Conservation (phyloP, 2,888 invertebrate genomes). For the Agapetus fuscipes region DNA sequence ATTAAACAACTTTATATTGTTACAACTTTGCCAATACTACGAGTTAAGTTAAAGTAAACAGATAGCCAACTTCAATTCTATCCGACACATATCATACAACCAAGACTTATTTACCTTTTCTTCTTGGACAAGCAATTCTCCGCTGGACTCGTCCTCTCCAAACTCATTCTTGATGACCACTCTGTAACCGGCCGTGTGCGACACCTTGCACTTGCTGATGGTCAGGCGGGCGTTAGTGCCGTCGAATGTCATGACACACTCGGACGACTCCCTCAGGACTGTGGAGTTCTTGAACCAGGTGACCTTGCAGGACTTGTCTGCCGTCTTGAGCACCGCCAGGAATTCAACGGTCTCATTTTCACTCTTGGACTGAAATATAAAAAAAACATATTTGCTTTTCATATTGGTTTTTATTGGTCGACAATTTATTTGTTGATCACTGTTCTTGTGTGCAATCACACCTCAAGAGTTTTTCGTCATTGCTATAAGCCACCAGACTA, state of each 20-base stretch:
- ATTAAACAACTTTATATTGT: no score
- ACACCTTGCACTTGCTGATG: conserved; percentile 66
- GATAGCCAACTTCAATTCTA: no score
- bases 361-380: conserved; percentile 32
- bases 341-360: conserved; percentile 67
- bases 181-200: conserved; percentile 72
- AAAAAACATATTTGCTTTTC: no score
- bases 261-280: conserved; percentile 66
- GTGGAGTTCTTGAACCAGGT: conserved; percentile 80
- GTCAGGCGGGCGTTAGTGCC: conserved; percentile 71
- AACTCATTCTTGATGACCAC: conserved; percentile 84
- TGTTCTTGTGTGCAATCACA: no score
- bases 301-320: conserved; percentile 71
- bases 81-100: no score
- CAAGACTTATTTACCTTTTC: conserved; percentile 45
- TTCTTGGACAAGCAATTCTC: conserved; percentile 69
- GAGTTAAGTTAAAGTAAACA: no score
- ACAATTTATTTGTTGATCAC: no score
- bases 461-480: no score
- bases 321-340: conserved; percentile 59
- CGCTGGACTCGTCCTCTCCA: conserved; percentile 81
- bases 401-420: no score
- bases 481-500: no score
- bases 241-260: conserved; percentile 72
- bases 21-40: no score